These are phyloP conservation scores for Conus ventricosus DNA, from an alignment of 1,140 invertebrate genomes.

Conservation along the genomic window DNA sequence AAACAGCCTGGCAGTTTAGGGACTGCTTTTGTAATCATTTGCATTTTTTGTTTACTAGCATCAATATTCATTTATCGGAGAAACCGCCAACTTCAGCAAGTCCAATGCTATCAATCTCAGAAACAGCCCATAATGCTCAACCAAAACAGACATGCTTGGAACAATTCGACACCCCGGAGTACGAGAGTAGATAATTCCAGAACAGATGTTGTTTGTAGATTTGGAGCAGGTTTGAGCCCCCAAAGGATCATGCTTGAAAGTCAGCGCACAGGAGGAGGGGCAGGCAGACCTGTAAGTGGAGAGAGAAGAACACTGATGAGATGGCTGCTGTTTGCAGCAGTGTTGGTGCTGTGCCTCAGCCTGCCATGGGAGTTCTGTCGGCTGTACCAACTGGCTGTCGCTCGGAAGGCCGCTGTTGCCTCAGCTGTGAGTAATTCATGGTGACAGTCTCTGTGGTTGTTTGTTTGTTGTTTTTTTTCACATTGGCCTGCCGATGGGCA, in stretches of 20 bases:
- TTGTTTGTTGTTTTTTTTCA: background rate
- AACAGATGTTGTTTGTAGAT: background rate
- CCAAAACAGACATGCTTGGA: background rate
- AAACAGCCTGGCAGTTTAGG: background rate
- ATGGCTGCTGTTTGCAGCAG: background rate
- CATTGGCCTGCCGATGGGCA: too few species aligned
- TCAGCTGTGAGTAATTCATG: constrained; percentile 49
- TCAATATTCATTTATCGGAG: background rate
- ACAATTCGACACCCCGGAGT: background rate
- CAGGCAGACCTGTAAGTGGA: background rate
- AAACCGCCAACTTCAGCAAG: background rate
- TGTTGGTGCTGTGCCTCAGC: constrained; percentile 39
- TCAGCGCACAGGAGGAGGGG: background rate
- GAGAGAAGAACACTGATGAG: background rate
- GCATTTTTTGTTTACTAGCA: background rate
- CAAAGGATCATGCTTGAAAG: background rate
- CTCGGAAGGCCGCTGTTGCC: constrained; percentile 49
- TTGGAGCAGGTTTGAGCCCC: background rate
- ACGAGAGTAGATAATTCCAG: background rate
- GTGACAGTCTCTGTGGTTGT: background rate
- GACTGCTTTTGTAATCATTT: background rate
- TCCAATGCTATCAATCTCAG: background rate
- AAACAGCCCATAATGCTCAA: background rate
- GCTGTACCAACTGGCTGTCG: constrained; percentile 58
- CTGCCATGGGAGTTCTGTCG: constrained; percentile 62